Base-by-base conservation (phyloP, 2,888 invertebrate genomes). In the Pegoplata infirma region DNA sequence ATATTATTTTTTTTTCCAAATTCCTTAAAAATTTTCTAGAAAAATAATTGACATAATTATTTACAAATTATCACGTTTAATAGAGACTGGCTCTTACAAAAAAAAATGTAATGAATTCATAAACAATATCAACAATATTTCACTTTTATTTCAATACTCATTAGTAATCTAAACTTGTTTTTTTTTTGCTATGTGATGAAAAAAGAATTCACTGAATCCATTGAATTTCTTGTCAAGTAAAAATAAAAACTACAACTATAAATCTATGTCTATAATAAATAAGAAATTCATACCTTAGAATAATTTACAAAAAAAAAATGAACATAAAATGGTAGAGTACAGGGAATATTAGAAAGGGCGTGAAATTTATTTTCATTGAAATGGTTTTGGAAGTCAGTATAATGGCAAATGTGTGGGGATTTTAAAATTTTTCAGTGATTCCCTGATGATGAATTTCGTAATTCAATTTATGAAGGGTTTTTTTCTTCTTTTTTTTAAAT, bases 131-230 rank as follows among this genome's bases (percentile, higher is more conserved):
- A 46, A 69, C 8, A 40, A 49, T 73, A 58, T 77, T 77, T 77
- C 68, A 77, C 73, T 73, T 77, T 77, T 77, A 73, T 73, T 73
- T 51, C 19, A 71, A 19, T 53, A 59, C 64, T 64, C 73, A 73
- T 77, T 73, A 68, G 73, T 73, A 77, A 77, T 23, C 68, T 14
- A 63, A 64, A 77, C 73, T 53, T 58, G 77, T 77, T 77, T 61
- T 44, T 32, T 36, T 67, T 10, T n/a, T 32, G 8, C n/a, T n/a
- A n/a, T n/a, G n/a, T 12, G 8, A 21, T n/a, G 6, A 58, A 44
- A 21, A 6, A 47, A 68, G 23, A 21, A 68, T 10, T 67, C 72
- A 68, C 32, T 28, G 59, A 73, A 36, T 69, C 68, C 58, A 73
- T 47, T 73, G 73, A 73, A 68, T 59, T 63, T 55, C 68, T 64